phyloP scores from a whole-genome alignment of 2,113 vertebrate species.

The Tetraodon nigroviridis region DNA sequence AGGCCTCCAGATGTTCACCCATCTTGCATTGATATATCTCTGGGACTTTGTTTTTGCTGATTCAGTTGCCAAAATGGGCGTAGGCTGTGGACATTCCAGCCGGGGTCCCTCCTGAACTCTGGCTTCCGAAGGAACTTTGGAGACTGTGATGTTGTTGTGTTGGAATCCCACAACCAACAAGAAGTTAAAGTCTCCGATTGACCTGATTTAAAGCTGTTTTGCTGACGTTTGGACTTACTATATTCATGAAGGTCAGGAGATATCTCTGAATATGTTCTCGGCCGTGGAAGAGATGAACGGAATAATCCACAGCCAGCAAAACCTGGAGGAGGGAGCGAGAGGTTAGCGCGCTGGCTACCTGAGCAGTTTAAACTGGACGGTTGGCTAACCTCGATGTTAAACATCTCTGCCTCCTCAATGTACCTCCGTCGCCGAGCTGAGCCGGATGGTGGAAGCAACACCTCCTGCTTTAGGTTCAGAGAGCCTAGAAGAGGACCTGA shows the following conservation, averaged over 20 bases:
- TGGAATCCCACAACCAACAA: background rate
- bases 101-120: background rate
- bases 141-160: background rate
- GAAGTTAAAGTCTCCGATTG: background rate
- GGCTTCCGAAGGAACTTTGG: background rate
- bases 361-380: background rate
- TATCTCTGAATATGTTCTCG: conserved; percentile 94
- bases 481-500: conserved; percentile 52
- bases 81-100: background rate
- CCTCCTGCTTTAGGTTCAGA: conserved; percentile 10
- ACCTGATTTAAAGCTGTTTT: too few species aligned
- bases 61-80: background rate
- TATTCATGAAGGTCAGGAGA: conserved; percentile 94
- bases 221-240: conserved; percentile 78
- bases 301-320: conserved; percentile 90
- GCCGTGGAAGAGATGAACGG: conserved; percentile 90
- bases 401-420: conserved; percentile 48
- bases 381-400: conserved; percentile 56
- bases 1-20: background rate
- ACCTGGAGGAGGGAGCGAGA: conserved; percentile 51
- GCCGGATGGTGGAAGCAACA: background rate
- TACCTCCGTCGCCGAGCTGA: conserved; percentile 28
- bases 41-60: background rate
- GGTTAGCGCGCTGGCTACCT: background rate
- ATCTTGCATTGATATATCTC: background rate